phyloP scores from a whole-genome alignment of 1,140 invertebrate genomes.

The Nomia melanderi region DNA sequence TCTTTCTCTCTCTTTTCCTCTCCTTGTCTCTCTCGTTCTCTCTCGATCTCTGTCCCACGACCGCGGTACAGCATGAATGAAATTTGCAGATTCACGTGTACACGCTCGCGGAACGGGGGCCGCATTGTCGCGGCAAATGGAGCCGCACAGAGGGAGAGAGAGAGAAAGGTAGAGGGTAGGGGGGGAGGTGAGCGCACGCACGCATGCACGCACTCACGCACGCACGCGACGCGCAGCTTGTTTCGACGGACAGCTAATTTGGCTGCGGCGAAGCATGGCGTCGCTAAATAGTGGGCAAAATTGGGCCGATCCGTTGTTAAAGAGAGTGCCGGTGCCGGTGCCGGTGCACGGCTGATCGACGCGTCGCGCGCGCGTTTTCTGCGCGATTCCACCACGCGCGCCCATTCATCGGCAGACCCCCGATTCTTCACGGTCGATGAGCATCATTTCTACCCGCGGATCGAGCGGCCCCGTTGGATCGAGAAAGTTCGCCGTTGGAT shows the following conservation, averaged over 20 bases:
- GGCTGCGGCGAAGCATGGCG: slow-evolving; percentile 67
- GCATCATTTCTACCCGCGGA: too few species aligned
- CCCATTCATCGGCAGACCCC: too few species aligned
- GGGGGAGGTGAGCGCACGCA: too few species aligned
- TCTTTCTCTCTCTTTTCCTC: not conserved
- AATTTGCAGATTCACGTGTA: slow-evolving; percentile 46
- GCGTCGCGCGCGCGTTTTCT: not conserved
- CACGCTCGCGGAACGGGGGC: slow-evolving; percentile 13
- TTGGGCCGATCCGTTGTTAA: slow-evolving; percentile 73
- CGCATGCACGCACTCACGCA: not conserved
- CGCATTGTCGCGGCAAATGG: slow-evolving; percentile 39
- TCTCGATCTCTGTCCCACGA: not conserved
- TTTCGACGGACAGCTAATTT: slow-evolving; percentile 67
- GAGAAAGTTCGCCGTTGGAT: too few species aligned
- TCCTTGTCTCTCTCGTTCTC: not conserved
- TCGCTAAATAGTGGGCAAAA: slow-evolving; percentile 72
- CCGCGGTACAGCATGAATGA: slow-evolving; percentile 27
- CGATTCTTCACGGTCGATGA: too few species aligned
- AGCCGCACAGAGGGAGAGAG: slow-evolving; percentile 1
- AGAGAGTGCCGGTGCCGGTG: slow-evolving; percentile 67
- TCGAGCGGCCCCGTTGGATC: too few species aligned
- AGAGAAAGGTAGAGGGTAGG: too few species aligned
- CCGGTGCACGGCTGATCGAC: slow-evolving; percentile 23
- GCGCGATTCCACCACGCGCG: too few species aligned
- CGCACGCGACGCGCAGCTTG: slow-evolving; percentile 21